A percentile compares a stretch with the other conserved stretches of the same genome.
phyloP scores from a whole-genome alignment of 2,888 invertebrate species.

The Oligia latruncula region DNA sequence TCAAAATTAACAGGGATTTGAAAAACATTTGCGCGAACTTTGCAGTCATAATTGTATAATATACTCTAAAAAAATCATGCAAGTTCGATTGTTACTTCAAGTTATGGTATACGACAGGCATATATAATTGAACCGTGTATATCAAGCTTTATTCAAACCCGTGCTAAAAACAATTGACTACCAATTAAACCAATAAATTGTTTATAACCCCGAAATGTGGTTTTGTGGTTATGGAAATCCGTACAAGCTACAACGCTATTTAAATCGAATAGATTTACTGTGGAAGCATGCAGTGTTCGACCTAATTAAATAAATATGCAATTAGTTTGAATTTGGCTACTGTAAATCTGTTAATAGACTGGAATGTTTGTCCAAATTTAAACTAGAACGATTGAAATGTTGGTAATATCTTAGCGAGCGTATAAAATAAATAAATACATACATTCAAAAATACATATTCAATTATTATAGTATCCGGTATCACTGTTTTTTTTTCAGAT shows the following conservation, averaged over 20 bases:
- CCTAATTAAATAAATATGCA: conserved; percentile 40
- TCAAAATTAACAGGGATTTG: neutral
- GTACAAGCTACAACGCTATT: conserved; percentile 31
- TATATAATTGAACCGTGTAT: neutral
- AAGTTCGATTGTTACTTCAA: neutral
- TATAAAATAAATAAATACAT: neutral
- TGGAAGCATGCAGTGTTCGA: conserved; percentile 2
- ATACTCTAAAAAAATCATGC: neutral
- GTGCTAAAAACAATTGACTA: conserved; percentile 31
- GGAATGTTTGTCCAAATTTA: neutral
- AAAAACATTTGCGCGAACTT: neutral
- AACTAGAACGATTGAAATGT: neutral
- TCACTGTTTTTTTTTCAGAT: neutral
- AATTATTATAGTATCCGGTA: neutral
- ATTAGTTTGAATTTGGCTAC: conserved; percentile 19
- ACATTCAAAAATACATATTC: neutral
- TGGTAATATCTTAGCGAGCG: neutral
- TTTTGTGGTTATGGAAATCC: conserved; percentile 38
- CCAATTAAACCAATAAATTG: neutral
- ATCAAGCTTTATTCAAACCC: neutral
- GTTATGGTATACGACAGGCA: neutral
- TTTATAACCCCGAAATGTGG: conserved; percentile 30
- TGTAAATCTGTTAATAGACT: conserved; percentile 9
- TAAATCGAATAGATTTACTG: conserved; percentile 28
- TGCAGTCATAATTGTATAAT: neutral